These are phyloP conservation scores for Drosophila kanapiae DNA, from an alignment of 1,140 invertebrate genomes.

Conservation along the genomic window DNA sequence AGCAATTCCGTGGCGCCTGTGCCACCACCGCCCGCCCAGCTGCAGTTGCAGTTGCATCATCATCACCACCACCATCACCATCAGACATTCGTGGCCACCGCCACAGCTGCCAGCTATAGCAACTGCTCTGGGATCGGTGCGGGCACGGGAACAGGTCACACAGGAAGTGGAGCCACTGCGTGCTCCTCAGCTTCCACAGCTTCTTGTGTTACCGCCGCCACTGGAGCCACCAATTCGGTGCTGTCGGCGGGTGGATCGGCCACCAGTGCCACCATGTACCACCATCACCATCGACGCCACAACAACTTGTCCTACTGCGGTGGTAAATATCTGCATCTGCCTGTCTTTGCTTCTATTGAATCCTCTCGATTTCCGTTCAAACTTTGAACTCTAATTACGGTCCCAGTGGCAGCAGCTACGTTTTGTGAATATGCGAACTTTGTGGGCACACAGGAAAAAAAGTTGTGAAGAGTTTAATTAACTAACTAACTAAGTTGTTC, in stretches of 20 bases:
- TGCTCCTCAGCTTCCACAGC: conserved; percentile 20
- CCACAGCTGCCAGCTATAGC: conserved; percentile 69
- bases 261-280: conserved; percentile 74
- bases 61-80: conserved; percentile 78
- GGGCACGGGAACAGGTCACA: conserved; percentile 7
- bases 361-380: conserved; percentile 8
- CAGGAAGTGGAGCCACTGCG: conserved; percentile 6
- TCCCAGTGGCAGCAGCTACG: neutral
- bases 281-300: conserved; percentile 76
- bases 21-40: conserved; percentile 57
- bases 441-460: neutral
- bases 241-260: conserved; percentile 48
- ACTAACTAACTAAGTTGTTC: too few species aligned
- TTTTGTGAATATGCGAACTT: neutral
- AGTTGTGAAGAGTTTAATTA: neutral
- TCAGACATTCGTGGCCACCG: conserved; percentile 77
- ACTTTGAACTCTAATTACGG: conserved; percentile 25
- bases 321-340: conserved; percentile 69
- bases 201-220: conserved; percentile 15
- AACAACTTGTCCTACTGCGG: conserved; percentile 84
- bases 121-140: conserved; percentile 54
- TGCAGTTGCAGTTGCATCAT: conserved; percentile 70
- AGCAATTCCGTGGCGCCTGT: conserved; percentile 20
- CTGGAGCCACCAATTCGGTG: conserved; percentile 21
- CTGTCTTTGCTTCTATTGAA: neutral